These are phyloP conservation scores for Carlito syrichta DNA, from an alignment of 2,113 vertebrate genomes.

Conservation along the genomic window DNA sequence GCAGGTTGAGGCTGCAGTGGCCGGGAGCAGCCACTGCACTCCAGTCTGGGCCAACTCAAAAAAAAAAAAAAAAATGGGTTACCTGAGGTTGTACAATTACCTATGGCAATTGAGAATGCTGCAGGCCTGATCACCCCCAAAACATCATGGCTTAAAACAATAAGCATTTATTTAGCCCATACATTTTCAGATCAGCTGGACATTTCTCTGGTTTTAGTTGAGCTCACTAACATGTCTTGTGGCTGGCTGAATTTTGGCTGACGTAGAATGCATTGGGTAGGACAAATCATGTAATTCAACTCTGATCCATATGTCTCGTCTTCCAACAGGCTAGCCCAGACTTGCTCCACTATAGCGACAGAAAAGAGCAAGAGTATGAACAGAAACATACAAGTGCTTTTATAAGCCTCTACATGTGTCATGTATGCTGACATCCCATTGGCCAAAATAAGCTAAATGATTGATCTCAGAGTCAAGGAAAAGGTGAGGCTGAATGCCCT, in stretches of 20 bases:
- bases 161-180: not conserved
- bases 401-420: not conserved
- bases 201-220: conserved; percentile 29
- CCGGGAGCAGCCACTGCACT: too few species aligned
- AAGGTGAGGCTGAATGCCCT: not conserved
- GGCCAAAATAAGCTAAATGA: conserved; percentile 29
- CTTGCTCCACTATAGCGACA: not conserved
- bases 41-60: too few species aligned
- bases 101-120: not conserved
- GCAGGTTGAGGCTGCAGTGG: too few species aligned
- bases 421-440: conserved; percentile 14
- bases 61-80: too few species aligned
- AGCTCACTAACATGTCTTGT: not conserved
- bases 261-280: not conserved
- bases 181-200: not conserved
- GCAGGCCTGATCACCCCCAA: not conserved
- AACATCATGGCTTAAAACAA: conserved; percentile 28
- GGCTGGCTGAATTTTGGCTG: not conserved
- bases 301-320: not conserved
- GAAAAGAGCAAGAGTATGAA: not conserved
- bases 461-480: not conserved
- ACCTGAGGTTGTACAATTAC: not conserved
- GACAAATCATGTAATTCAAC: not conserved
- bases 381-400: conserved; percentile 20
- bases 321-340: not conserved